Conservation (phyloP, 2,113 vertebrate genomes). For the Pagrus major region DNA sequence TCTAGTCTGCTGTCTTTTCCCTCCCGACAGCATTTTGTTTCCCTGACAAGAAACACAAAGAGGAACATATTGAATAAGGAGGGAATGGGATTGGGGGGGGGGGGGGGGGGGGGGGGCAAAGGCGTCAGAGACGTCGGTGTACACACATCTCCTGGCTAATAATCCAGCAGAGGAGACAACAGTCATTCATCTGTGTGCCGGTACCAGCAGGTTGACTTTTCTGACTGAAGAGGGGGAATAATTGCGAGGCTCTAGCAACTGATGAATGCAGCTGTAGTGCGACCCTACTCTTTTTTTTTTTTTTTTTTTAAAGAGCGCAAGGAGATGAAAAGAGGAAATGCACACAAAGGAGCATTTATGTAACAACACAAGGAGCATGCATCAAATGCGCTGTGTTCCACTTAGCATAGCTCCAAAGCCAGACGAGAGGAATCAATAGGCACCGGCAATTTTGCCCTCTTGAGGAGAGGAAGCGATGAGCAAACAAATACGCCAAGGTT, state of each 20-base stretch:
- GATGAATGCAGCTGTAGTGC: conserved; percentile 72
- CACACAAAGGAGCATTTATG: conserved; percentile 76
- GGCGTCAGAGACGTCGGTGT: conserved; percentile 40
- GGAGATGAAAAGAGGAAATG: conserved; percentile 69
- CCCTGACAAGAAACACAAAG: conserved; percentile 74
- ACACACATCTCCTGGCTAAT: conserved; percentile 74
- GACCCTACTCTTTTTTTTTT: conserved; percentile 14
- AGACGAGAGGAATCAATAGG: conserved; percentile 59
- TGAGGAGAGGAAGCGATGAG: conserved; percentile 51
- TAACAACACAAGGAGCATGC: conserved; percentile 70
- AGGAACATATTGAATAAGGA: conserved; percentile 62
- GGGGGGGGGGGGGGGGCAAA: conserved; percentile 5
- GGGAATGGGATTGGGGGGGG: too few species aligned
- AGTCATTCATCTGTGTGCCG: conserved; percentile 72
- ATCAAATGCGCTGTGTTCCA: conserved; percentile 75
- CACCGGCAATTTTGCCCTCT: conserved; percentile 58
- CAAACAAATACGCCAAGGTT: conserved; percentile 62
- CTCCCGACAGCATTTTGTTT: conserved; percentile 75
- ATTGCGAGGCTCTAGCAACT: conserved; percentile 71
- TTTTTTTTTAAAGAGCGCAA: conserved; percentile 29
- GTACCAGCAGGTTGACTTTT: conserved; percentile 75
- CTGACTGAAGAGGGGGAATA: conserved; percentile 75
- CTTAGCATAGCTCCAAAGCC: conserved; percentile 61
- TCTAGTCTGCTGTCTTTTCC: conserved; percentile 42
- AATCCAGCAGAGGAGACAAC: conserved; percentile 75